Evolutionary conservation across 2,797 vertebrate species (phyloP), one percentile per base, ranked within the genome.

Genomic region (Allobates femoralis): DNA sequence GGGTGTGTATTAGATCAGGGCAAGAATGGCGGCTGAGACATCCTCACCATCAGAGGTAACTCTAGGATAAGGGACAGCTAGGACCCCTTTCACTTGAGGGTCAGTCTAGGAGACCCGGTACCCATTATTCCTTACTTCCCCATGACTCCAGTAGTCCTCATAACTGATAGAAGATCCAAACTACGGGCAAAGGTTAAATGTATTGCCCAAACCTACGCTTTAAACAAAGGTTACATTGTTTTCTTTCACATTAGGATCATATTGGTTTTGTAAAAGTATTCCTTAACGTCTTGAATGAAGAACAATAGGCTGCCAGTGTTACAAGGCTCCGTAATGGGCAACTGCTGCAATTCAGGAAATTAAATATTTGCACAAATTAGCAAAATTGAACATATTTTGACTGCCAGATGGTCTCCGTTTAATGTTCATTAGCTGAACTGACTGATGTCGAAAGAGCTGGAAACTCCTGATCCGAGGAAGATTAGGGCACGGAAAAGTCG

Each of bases 341-440:
- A 58, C 30, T 18, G 37, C 67, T 18, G 34, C 46, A 84, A 81
- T 15, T 50, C 58, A 53, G 18, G 56, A 80, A 80, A 56, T 50
- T 76, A 83, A 87, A 88, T 88, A 88, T 88, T 85, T 81, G 74
- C 50, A 81, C 77, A 85, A 46, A 88, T 88, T 88, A 81, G 77
- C 67, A 88, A 60, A 81, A 81, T 46, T 76, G 56, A 80, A 81
- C 50, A 76, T 83, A 71, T 87, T 87, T 76, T 46, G 15, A 46
- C 56, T 81, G 71, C 83, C 82, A 88, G 77, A 85, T 80, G 82
- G 77, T 85, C 50, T 84, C 41, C 67, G 67, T 84, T 79, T 74
- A 84, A 55, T 79, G 86, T 79, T 73, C 75, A 88, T 85, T 81
- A 88, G 82, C 82, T 84, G 46, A 76, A 88, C 77, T 58, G 69